These are phyloP conservation scores for Strigamia transsilvanica DNA, from an alignment of 2,888 invertebrate species.

Conservation along the genomic window DNA sequence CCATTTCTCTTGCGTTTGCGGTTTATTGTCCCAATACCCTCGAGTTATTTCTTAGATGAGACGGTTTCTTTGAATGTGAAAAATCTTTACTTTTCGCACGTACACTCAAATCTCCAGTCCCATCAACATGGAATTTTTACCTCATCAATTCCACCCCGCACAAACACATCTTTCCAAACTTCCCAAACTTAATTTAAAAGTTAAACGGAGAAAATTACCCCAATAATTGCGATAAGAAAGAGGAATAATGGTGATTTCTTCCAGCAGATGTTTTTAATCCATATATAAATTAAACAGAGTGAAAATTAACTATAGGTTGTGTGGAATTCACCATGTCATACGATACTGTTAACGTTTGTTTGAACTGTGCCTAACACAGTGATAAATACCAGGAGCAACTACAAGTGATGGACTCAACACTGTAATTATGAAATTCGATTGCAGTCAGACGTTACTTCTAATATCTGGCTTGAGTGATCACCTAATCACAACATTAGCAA, in stretches of 20 bases:
- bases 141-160: not conserved
- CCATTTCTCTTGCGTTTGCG: not conserved
- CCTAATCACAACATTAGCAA: too few relatives aligned
- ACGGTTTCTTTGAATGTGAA: not conserved
- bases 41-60: not conserved
- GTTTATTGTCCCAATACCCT: not conserved
- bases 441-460: too few relatives aligned
- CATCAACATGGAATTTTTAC: constrained; percentile 11
- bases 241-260: not conserved
- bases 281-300: too few relatives aligned
- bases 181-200: not conserved
- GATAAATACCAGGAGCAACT: too few relatives aligned
- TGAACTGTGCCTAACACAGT: too few relatives aligned
- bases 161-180: not conserved
- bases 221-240: not conserved
- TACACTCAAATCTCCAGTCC: not conserved
- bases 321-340: too few relatives aligned
- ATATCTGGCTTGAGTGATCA: too few relatives aligned
- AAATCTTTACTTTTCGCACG: constrained; percentile 19
- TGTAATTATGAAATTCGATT: too few relatives aligned
- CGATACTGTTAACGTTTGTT: too few relatives aligned
- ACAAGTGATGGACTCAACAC: too few relatives aligned
- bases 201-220: not conserved
- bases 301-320: not conserved
- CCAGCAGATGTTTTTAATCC: constrained; percentile 20